Conservation (phyloP, 2,113 vertebrate genomes). For the Elaphurus davidianus region DNA sequence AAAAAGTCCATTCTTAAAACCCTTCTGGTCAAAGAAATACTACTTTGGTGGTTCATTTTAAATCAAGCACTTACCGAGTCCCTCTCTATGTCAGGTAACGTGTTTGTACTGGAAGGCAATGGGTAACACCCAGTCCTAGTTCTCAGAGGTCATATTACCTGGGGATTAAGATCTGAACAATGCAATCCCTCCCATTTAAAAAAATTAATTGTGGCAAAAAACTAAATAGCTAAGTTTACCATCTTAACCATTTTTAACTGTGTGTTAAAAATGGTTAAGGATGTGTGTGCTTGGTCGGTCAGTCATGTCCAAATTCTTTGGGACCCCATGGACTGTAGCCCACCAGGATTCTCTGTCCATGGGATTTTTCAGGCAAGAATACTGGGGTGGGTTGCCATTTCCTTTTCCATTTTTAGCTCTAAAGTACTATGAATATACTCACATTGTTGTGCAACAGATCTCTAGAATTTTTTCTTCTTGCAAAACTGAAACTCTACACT, state of each 20-base stretch:
- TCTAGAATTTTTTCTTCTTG: constrained; percentile 13
- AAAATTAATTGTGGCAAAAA: neutral
- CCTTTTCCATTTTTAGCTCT: neutral
- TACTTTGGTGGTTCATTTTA: neutral
- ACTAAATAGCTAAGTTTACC: neutral
- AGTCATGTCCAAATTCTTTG: neutral
- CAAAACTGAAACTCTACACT: neutral
- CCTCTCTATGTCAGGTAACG: neutral
- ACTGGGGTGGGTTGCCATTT: neutral
- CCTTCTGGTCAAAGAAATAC: neutral
- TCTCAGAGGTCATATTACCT: neutral
- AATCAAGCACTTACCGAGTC: neutral
- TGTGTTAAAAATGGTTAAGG: neutral
- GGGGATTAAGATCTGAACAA: neutral
- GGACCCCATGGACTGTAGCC: neutral
- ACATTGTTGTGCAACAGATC: neutral
- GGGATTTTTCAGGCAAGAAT: neutral
- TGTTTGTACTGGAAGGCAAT: neutral
- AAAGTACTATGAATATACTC: neutral
- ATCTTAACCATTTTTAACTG: neutral
- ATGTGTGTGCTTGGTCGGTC: neutral
- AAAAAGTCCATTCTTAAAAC: neutral
- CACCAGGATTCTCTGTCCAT: neutral
- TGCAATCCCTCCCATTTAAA: neutral
- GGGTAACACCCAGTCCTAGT: neutral